phyloP scores from a whole-genome alignment of 2,113 vertebrate genomes.

The Istiophorus platypterus region DNA sequence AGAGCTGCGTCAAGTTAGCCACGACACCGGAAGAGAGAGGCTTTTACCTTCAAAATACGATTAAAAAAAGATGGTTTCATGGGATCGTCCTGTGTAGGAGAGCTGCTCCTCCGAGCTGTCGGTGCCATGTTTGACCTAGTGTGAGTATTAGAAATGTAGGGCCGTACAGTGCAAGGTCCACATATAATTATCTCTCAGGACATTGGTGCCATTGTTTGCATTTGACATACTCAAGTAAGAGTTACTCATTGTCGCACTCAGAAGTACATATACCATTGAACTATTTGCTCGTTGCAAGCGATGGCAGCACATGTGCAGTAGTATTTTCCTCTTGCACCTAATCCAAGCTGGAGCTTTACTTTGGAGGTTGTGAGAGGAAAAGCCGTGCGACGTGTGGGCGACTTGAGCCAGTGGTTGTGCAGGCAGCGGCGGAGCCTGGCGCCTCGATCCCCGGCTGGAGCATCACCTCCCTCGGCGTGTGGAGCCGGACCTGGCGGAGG shows the following conservation, averaged over 20 bases:
- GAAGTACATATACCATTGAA: neutral
- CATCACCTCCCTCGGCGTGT: conserved; percentile 46
- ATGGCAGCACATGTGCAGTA: neutral
- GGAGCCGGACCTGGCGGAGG: conserved; percentile 54
- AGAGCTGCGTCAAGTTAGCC: neutral
- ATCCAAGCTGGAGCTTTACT: neutral
- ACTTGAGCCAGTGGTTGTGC: conserved; percentile 17
- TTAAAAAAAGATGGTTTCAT: too few relatives aligned
- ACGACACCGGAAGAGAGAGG: conserved; percentile 34
- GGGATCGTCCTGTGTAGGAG: neutral
- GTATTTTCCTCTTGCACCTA: too few relatives aligned
- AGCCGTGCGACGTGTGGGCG: rapidly evolving
- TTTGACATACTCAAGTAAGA: neutral
- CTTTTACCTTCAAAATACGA: conserved; percentile 39
- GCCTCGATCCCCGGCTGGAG: conserved; percentile 60
- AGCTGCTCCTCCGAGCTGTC: too few relatives aligned
- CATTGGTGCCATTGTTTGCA: neutral
- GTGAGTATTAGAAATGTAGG: neutral
- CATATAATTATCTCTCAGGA: neutral
- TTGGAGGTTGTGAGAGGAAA: conserved; percentile 13
- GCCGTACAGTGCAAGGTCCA: neutral
- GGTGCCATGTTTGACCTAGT: too few relatives aligned
- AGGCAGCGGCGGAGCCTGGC: conserved; percentile 56
- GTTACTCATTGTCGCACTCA: neutral
- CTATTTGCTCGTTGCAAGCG: rapidly evolving